Evolutionary conservation across 2,888 invertebrate species (phyloP).

Genomic region (Vanessa cardui): DNA sequence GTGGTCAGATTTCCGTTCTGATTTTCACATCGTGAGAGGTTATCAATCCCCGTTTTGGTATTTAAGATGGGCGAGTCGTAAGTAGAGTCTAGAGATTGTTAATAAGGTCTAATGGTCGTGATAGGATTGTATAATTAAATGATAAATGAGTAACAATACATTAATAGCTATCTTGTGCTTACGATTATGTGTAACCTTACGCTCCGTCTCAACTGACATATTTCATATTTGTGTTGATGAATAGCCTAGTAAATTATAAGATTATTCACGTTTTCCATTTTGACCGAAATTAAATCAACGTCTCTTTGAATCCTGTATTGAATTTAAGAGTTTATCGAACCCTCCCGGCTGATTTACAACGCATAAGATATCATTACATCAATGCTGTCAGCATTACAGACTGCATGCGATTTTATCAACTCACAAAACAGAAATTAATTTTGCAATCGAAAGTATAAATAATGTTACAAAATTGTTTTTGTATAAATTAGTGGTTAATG

Average conservation of each 20-base stretch:
- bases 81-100: slow-evolving; percentile 20
- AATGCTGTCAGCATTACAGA: no score
- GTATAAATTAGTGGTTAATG: background rate
- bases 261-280: background rate
- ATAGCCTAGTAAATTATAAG: background rate
- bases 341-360: slow-evolving; percentile 23
- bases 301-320: background rate
- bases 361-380: slow-evolving; percentile 16
- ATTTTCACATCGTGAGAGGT: slow-evolving; percentile 12
- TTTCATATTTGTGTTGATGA: background rate
- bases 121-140: slow-evolving; percentile 29
- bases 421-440: background rate
- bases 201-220: slow-evolving; percentile 36
- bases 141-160: slow-evolving; percentile 19
- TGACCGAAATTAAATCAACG: background rate
- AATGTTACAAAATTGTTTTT: no score
- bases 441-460: background rate
- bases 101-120: slow-evolving; percentile 23
- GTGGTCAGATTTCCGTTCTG: slow-evolving; percentile 38
- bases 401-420: background rate
- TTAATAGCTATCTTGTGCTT: slow-evolving; percentile 30
- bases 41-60: slow-evolving; percentile 18
- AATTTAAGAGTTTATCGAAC: slow-evolving; percentile 32
- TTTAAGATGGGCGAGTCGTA: slow-evolving; percentile 21
- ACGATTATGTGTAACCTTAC: slow-evolving; percentile 41